phyloP scores from a whole-genome alignment of 2,888 invertebrate genomes.

The Antitype chi region DNA sequence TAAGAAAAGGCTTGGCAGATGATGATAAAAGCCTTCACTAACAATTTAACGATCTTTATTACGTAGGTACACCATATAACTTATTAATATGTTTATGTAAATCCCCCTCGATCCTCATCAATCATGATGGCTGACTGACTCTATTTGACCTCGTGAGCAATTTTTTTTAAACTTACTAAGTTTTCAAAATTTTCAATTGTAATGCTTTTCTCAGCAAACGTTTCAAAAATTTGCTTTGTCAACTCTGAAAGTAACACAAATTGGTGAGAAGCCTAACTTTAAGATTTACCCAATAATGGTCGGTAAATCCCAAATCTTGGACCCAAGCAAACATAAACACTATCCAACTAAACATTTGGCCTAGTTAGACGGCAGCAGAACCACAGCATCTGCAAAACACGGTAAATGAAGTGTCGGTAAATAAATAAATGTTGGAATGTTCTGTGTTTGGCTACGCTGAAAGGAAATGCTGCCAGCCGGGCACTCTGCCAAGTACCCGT shows the following conservation, averaged over 20 bases:
- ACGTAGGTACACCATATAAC: background rate
- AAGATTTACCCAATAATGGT: background rate
- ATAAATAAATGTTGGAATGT: slow-evolving; percentile 32
- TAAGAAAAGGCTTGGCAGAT: too few relatives aligned
- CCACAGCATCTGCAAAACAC: slow-evolving; percentile 21
- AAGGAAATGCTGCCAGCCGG: slow-evolving; percentile 45
- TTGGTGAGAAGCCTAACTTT: background rate
- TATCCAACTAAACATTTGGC: background rate
- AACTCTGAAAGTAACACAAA: background rate
- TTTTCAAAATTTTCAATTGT: too few relatives aligned
- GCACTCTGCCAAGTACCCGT: slow-evolving; percentile 47
- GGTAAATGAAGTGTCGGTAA: slow-evolving; percentile 31
- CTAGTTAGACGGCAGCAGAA: slow-evolving; percentile 17
- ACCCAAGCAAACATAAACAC: background rate
- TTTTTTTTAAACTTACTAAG: too few relatives aligned
- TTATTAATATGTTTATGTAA: too few relatives aligned
- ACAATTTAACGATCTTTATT: background rate
- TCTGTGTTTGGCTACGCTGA: slow-evolving; percentile 42
- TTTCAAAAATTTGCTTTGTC: background rate
- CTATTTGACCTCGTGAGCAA: background rate
- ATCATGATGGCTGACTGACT: background rate
- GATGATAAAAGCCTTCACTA: background rate
- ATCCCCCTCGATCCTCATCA: background rate
- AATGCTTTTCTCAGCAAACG: background rate
- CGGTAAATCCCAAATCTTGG: background rate